Evolutionary conservation across 2,797 vertebrate genomes (phyloP).

Genomic region (Salmo trutta): DNA sequence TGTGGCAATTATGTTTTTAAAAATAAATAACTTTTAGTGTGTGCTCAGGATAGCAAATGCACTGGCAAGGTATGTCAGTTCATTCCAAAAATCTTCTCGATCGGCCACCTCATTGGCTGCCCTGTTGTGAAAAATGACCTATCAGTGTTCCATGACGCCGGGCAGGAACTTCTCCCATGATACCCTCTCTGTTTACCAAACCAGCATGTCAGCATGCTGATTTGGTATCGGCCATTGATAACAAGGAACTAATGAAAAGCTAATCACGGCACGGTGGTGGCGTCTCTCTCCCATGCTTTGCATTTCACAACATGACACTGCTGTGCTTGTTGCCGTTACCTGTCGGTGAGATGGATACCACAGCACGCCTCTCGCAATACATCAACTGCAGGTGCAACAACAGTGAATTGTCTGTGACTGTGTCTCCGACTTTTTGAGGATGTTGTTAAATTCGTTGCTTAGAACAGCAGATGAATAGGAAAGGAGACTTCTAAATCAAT

Average conservation of each 20-base stretch:
- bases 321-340: constrained; percentile 21
- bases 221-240: constrained; percentile 71
- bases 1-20: constrained; percentile 37
- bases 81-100: constrained; percentile 35
- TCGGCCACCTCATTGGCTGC: constrained; percentile 54
- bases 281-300: constrained; percentile 38
- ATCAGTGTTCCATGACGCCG: constrained; percentile 9
- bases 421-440: constrained; percentile 22
- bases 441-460: neutral
- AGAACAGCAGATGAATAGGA: neutral
- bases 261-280: constrained; percentile 51
- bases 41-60: constrained; percentile 26
- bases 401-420: neutral
- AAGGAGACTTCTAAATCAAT: neutral
- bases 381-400: constrained; percentile 44
- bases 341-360: constrained; percentile 15
- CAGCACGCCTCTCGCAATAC: constrained; percentile 8
- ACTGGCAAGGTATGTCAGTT: constrained; percentile 21
- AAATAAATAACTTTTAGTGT: constrained; percentile 41
- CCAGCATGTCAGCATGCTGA: constrained; percentile 56
- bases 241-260: constrained; percentile 71
- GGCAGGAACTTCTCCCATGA: too few relatives aligned
- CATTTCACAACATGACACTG: constrained; percentile 27
- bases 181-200: constrained; percentile 46
- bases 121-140: constrained; percentile 52